Evolutionary conservation across 2,797 vertebrate genomes (phyloP), one percentile per base, ranked within the genome.

Genomic region (Margarornis squamiger): DNA sequence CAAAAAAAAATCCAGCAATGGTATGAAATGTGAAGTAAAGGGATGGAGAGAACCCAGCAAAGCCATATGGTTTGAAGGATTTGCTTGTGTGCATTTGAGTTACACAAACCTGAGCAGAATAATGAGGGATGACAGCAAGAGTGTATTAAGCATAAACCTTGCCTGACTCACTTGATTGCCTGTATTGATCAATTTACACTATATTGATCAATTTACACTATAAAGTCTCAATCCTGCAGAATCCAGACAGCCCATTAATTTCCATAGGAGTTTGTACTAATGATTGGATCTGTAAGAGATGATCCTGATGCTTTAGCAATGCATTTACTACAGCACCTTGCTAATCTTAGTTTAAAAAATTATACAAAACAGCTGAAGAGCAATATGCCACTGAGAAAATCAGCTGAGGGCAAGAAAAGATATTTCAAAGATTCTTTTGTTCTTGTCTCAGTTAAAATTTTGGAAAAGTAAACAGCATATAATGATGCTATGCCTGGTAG

Each of bases 181-280:
- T 92, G 49, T 77, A 95, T 86, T 85, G 88, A 95, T 63, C 54
- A 10, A 95, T 96, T 94, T 86, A 68, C 83, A 78, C 51, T 23
- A 5, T 81, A 95, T 82, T 80, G 88, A 96, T 65, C 48, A 26
- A 76, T 92, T 91, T 39, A 34, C 84, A 70, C 61, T 68, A 26
- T 59, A 67, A 92, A 85, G 66, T 78, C 91, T 93, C 91, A 92
- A 71, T 94, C 89, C 78, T 80, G 61, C 38, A n/a, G 39, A 87
- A 89, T 66, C 49, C 61, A 62, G 91, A 72, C 67, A 95, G 71
- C 30, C 46, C 78, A 87, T 94, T 86, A 59, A 89, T 83, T 95
- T 89, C 84, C 87, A 79, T 15, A 76, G 68, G 45, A 80, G 54
- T 75, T 67, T 72, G 45, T 74, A 83, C 20, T 84, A 41, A 41